Conservation (phyloP, 1,140 invertebrate genomes). For the Drosophila burlai region DNA sequence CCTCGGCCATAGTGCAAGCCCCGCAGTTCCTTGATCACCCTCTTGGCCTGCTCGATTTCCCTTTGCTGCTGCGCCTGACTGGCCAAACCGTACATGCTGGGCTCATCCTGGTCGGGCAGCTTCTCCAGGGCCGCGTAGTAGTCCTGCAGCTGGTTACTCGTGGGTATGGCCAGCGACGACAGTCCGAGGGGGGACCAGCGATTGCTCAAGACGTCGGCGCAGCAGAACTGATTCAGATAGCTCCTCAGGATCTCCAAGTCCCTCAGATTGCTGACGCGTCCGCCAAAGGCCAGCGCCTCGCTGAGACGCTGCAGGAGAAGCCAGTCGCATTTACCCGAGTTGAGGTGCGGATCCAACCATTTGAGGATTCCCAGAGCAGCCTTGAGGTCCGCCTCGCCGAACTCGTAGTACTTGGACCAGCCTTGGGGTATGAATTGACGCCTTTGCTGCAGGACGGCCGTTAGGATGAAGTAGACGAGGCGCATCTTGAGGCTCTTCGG, state of each 20-base stretch:
- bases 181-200: constrained; percentile 87
- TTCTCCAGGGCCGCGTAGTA: constrained; percentile 88
- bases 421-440: constrained; percentile 93
- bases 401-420: constrained; percentile 96
- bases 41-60: constrained; percentile 65
- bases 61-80: constrained; percentile 72
- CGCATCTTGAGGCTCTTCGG: constrained; percentile 81
- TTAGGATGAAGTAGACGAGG: constrained; percentile 85
- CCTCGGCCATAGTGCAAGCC: constrained; percentile 65
- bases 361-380: constrained; percentile 91
- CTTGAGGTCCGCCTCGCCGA: constrained; percentile 93
- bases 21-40: constrained; percentile 70
- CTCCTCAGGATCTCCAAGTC: constrained; percentile 91
- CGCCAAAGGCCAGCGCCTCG: constrained; percentile 94
- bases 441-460: constrained; percentile 95
- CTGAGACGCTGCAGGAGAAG: constrained; percentile 92
- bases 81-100: constrained; percentile 91
- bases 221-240: constrained; percentile 92
- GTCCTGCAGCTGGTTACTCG: constrained; percentile 87
- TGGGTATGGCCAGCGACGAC: constrained; percentile 85
- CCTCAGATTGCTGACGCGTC: constrained; percentile 92
- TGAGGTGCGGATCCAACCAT: constrained; percentile 86
- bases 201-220: constrained; percentile 87
- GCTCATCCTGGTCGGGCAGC: constrained; percentile 90
- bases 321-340: constrained; percentile 87